These are phyloP conservation scores for Xylocampa areola DNA, from an alignment of 2,888 invertebrate species.

Conservation along the genomic window DNA sequence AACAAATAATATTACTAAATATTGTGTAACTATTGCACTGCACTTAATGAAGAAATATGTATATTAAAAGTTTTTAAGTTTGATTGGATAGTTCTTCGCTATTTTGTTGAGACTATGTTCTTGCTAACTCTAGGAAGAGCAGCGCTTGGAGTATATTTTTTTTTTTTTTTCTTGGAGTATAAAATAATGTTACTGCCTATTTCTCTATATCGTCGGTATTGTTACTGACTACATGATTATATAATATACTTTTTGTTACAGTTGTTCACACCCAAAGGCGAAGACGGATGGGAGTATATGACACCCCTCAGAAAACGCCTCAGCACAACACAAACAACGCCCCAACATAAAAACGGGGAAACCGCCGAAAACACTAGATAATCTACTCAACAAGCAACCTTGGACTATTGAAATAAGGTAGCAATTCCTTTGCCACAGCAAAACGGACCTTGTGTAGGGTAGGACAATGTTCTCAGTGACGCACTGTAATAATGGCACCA, in stretches of 20 bases:
- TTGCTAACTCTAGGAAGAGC: too few species aligned
- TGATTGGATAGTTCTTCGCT: too few species aligned
- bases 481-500: constrained; percentile 41
- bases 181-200: too few species aligned
- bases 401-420: constrained; percentile 64
- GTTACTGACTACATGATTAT: constrained; percentile 16
- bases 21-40: too few species aligned
- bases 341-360: constrained; percentile 71
- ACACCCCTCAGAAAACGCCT: constrained; percentile 85
- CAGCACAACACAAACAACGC: constrained; percentile 61
- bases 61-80: too few species aligned
- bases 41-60: too few species aligned
- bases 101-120: too few species aligned
- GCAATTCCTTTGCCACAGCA: constrained; percentile 70
- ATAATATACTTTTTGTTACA: constrained; percentile 69
- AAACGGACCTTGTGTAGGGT: constrained; percentile 59
- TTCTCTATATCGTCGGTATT: too few species aligned
- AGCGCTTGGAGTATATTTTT: too few species aligned
- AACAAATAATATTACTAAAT: too few species aligned
- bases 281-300: constrained; percentile 91
- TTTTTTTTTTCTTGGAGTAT: too few species aligned
- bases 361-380: constrained; percentile 78
- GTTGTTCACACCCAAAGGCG: constrained; percentile 92
- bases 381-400: constrained; percentile 63
- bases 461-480: constrained; percentile 59